phyloP scores from a whole-genome alignment of 2,797 vertebrate species.

The Falco rusticolus region DNA sequence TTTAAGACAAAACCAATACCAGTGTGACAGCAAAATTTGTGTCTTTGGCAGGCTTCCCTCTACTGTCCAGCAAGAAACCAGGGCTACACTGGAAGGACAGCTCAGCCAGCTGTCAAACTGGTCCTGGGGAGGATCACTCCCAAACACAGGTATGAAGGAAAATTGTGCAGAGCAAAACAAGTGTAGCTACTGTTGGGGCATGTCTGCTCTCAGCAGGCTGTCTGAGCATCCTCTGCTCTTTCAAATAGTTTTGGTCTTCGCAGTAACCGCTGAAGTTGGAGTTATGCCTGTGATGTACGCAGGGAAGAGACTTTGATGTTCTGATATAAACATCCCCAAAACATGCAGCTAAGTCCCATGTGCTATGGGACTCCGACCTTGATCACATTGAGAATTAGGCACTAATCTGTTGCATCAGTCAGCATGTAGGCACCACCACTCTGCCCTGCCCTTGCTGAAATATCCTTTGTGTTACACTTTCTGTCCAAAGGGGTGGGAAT shows the following conservation, averaged over 20 bases:
- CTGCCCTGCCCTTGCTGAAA: not conserved
- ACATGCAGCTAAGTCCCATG: rapidly evolving
- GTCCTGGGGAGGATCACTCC: not conserved
- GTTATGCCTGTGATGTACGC: rapidly evolving
- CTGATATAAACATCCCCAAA: not conserved
- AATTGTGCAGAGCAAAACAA: not conserved
- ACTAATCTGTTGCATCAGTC: not conserved
- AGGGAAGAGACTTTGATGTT: not conserved
- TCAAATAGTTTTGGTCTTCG: not conserved
- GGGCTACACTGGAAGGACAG: not conserved
- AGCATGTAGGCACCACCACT: not conserved
- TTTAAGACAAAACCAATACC: not conserved
- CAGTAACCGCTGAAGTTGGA: not conserved
- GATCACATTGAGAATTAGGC: rapidly evolving
- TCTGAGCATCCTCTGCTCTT: not conserved
- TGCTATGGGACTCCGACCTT: not conserved
- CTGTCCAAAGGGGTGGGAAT: not conserved
- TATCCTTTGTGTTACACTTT: not conserved
- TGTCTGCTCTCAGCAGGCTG: not conserved
- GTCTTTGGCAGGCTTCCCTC: slow-evolving; percentile 58
- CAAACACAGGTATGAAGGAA: slow-evolving; percentile 4
- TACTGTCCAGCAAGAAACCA: slow-evolving; percentile 37
- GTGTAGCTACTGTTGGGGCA: not conserved
- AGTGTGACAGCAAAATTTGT: not conserved
- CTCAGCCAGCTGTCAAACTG: not conserved